Percentiles rank a stretch among this genome's conserved stretches.
These are phyloP conservation scores for Holothuria leucospilota DNA, from an alignment of 53 echinoderm and acorn worm species.

Conservation along the genomic window DNA sequence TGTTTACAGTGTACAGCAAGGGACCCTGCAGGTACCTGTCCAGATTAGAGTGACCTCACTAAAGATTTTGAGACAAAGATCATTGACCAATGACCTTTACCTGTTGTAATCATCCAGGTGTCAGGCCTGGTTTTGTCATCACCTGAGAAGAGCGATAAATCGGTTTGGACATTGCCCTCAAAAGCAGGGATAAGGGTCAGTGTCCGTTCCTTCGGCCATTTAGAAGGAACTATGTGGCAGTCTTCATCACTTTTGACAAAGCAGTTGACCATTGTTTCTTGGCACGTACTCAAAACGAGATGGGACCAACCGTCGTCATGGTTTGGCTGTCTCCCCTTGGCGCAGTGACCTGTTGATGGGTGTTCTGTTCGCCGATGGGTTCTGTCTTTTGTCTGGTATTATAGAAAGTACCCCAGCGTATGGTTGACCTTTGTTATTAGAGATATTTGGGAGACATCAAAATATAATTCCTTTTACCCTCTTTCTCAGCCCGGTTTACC, in stretches of 20 bases:
- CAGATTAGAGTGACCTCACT: conserved; percentile 10
- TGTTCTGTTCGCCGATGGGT: conserved; percentile 18
- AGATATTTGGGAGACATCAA: not conserved
- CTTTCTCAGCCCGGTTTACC: not conserved
- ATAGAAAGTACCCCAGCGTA: not conserved
- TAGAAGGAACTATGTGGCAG: not conserved
- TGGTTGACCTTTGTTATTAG: not conserved
- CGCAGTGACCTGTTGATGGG: conserved; percentile 30
- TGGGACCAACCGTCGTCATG: conserved; percentile 32
- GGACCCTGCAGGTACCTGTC: not conserved
- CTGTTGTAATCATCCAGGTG: conserved; percentile 16
- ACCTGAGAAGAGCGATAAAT: conserved; percentile 2
- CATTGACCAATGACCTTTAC: conserved; percentile 13
- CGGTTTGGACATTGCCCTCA: conserved; percentile 7
- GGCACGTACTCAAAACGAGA: conserved; percentile 13
- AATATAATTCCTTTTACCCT: too few species aligned
- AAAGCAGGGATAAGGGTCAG: conserved; percentile 16
- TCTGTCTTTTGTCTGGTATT: conserved; percentile 4
- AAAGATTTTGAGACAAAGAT: conserved; percentile 10
- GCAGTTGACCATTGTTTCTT: conserved; percentile 8
- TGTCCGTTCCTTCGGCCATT: conserved; percentile 13
- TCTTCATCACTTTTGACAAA: not conserved
- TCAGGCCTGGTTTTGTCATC: conserved; percentile 10
- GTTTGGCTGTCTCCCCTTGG: not conserved
- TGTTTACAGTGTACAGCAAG: too few species aligned